Evolutionary conservation across 2,113 vertebrate species (phyloP).

Genomic region (Pedetes capensis): DNA sequence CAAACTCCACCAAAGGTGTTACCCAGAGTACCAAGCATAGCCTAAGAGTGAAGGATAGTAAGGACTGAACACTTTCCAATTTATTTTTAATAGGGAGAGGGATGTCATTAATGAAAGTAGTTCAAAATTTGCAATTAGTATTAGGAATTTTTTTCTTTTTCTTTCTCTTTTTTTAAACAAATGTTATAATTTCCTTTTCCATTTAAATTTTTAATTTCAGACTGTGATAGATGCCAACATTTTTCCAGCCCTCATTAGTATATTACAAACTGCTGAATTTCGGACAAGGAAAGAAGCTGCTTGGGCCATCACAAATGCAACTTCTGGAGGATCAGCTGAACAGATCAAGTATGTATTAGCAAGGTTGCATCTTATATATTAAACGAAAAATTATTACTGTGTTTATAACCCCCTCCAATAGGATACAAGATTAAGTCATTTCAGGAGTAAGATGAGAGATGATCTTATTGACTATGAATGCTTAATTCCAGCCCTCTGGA

Average conservation of each 20-base stretch:
- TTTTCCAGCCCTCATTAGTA: constrained; percentile 95
- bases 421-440: not conserved
- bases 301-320: constrained; percentile 98
- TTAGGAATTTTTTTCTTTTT: constrained; percentile 19
- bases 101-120: not conserved
- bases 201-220: constrained; percentile 81
- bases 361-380: constrained; percentile 4
- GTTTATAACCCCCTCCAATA: not conserved
- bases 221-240: constrained; percentile 96
- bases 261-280: constrained; percentile 97
- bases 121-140: not conserved
- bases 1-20: not conserved
- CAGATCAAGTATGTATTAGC: constrained; percentile 90
- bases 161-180: too few species aligned
- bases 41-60: not conserved
- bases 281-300: constrained; percentile 98
- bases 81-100: not conserved
- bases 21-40: not conserved
- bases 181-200: not conserved
- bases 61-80: not conserved
- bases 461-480: not conserved
- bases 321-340: constrained; percentile 95
- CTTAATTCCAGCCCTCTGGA: not conserved
- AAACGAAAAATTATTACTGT: not conserved
- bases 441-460: not conserved